phyloP scores from a whole-genome alignment of 2,888 invertebrate genomes.

The Neelides folsomi region DNA sequence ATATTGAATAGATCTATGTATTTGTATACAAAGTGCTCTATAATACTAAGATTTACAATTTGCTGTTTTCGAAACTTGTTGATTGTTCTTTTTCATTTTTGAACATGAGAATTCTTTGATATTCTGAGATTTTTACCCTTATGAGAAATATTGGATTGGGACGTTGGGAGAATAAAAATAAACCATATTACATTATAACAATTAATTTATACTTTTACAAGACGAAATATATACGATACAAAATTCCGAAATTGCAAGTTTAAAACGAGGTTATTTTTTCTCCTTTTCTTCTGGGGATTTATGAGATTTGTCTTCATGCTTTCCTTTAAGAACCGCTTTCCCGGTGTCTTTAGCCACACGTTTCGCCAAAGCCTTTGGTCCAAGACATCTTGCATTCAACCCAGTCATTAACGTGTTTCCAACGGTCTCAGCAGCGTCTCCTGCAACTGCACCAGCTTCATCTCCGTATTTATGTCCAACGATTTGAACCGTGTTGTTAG shows the following conservation, averaged over 20 bases:
- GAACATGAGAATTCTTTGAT: not conserved
- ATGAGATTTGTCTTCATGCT: slow-evolving; percentile 32
- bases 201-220: too few species aligned
- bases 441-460: slow-evolving; percentile 51
- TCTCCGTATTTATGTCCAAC: slow-evolving; percentile 60
- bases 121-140: not conserved
- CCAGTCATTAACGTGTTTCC: slow-evolving; percentile 56
- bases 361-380: slow-evolving; percentile 53
- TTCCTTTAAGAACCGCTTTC: slow-evolving; percentile 43
- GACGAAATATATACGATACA: too few species aligned
- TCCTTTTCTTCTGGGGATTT: not conserved
- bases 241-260: too few species aligned
- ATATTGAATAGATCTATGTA: too few species aligned
- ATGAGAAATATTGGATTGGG: too few species aligned
- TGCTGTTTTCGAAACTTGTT: too few species aligned
- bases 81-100: too few species aligned
- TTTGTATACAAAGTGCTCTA: too few species aligned
- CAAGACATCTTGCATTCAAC: slow-evolving; percentile 51
- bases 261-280: too few species aligned
- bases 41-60: too few species aligned
- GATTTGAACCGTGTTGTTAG: slow-evolving; percentile 59
- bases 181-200: too few species aligned
- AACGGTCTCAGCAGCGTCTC: slow-evolving; percentile 52
- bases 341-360: slow-evolving; percentile 50
- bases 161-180: too few species aligned